These are phyloP conservation scores for Epicauta chinensis DNA, from an alignment of 1,140 invertebrate species.

Conservation along the genomic window DNA sequence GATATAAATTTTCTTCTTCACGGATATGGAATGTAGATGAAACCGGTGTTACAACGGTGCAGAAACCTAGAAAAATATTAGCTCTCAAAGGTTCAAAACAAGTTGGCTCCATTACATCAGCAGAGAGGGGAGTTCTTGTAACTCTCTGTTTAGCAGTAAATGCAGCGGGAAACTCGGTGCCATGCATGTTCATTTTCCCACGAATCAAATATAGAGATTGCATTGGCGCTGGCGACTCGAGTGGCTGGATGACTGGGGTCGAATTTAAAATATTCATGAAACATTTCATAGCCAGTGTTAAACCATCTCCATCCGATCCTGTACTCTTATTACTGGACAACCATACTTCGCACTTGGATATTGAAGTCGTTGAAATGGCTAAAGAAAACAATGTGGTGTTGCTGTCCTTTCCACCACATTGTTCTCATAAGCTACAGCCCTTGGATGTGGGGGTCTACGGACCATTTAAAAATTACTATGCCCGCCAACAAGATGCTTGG, in stretches of 20 bases:
- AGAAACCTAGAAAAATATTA: constrained; percentile 43
- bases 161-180: constrained; percentile 38
- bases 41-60: constrained; percentile 43
- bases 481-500: constrained; percentile 35
- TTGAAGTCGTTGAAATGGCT: constrained; percentile 25
- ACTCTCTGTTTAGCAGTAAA: constrained; percentile 37
- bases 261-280: constrained; percentile 13
- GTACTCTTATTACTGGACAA: constrained; percentile 25
- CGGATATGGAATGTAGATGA: constrained; percentile 34
- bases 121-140: constrained; percentile 33
- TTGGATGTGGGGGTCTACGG: constrained; percentile 40
- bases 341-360: constrained; percentile 27
- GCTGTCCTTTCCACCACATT: constrained; percentile 41
- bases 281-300: constrained; percentile 14
- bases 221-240: constrained; percentile 16
- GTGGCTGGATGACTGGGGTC: constrained; percentile 11
- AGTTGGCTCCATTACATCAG: constrained; percentile 35
- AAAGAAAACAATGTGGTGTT: constrained; percentile 37
- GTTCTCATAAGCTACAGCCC: constrained; percentile 42
- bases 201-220: constrained; percentile 16
- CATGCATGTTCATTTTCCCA: constrained; percentile 43
- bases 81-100: constrained; percentile 34
- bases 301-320: constrained; percentile 1
- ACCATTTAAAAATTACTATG: constrained; percentile 43
- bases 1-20: constrained; percentile 2